Evolutionary conservation across 2,113 vertebrate species (phyloP).

Genomic region (Quiscalus mexicanus): DNA sequence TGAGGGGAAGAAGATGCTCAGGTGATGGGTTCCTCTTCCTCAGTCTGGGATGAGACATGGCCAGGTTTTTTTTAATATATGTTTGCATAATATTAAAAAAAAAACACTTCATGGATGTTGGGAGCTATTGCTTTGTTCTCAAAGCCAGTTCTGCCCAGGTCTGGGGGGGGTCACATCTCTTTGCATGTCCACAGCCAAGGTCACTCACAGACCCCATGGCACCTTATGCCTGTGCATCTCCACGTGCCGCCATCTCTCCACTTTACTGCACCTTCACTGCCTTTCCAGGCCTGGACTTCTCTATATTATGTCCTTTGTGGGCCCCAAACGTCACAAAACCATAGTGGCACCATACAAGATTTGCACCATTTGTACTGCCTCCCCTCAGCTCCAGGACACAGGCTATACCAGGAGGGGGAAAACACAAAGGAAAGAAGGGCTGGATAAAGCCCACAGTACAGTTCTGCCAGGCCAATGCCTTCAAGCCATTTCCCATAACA

Average conservation of each 20-base stretch:
- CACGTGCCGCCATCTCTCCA: accelerated
- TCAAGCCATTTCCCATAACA: accelerated
- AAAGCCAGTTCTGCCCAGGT: background rate
- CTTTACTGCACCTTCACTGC: no score
- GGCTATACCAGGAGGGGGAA: background rate
- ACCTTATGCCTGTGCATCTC: background rate
- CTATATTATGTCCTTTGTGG: accelerated
- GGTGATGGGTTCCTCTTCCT: background rate
- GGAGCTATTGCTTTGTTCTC: background rate
- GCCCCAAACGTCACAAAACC: background rate
- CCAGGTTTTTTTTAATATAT: accelerated
- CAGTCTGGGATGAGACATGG: background rate
- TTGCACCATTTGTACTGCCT: background rate
- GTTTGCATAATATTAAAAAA: no score
- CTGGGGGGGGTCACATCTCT: background rate
- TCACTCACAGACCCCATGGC: accelerated
- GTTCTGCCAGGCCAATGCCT: background rate
- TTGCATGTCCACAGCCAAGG: accelerated
- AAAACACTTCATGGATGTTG: background rate
- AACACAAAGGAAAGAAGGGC: background rate
- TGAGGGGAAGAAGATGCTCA: background rate
- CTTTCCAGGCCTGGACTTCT: background rate
- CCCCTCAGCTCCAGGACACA: background rate
- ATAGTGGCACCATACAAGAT: accelerated
- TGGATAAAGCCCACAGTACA: background rate